Conservation (phyloP, 2,888 invertebrate genomes). For the Agriopis aurantiaria region DNA sequence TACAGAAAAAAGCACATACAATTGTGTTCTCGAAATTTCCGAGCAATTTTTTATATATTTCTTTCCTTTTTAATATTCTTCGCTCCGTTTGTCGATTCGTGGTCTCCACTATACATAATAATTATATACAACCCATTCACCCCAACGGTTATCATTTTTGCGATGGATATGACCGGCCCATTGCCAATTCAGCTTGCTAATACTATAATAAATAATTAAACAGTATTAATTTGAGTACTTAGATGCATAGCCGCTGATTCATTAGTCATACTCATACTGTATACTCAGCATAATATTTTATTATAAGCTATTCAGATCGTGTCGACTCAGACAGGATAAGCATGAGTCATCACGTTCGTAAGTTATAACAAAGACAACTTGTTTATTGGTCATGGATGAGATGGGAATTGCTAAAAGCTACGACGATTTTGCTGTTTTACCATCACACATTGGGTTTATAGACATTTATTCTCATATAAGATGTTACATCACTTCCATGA, state of each 20-base stretch:
- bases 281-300: constrained; percentile 9
- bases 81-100: too few species aligned
- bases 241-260: background rate
- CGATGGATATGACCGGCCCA: background rate
- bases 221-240: background rate
- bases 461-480: too few species aligned
- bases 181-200: too few species aligned
- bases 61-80: too few species aligned
- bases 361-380: constrained; percentile 18
- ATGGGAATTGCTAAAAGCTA: constrained; percentile 1
- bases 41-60: too few species aligned
- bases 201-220: background rate
- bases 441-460: background rate
- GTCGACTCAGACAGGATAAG: constrained; percentile 23
- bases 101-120: too few species aligned
- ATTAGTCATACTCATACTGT: constrained; percentile 7
- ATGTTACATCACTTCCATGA: too few species aligned
- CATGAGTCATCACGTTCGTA: constrained; percentile 15
- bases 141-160: background rate
- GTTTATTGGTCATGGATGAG: constrained; percentile 18
- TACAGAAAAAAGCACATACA: too few species aligned
- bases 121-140: too few species aligned
- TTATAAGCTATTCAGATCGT: constrained; percentile 20
- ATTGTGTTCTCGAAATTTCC: too few species aligned
- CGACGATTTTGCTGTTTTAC: constrained; percentile 1